phyloP scores from a whole-genome alignment of 1,140 invertebrate genomes.

The Formica selysi region DNA sequence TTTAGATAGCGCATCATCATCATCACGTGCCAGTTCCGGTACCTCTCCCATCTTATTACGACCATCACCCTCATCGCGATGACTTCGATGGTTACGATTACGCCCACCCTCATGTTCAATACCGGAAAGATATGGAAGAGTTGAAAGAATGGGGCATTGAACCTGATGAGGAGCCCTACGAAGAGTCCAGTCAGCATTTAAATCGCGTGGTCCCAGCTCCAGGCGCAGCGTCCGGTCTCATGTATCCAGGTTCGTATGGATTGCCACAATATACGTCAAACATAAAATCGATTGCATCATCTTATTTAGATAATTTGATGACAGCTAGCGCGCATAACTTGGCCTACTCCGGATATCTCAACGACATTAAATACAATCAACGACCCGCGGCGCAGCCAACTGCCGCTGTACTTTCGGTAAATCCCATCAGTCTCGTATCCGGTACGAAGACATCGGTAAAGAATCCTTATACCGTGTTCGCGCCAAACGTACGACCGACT shows the following conservation, averaged over 20 bases:
- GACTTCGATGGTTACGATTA: slow-evolving; percentile 83
- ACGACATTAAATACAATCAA: slow-evolving; percentile 74
- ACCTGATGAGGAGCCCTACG: slow-evolving; percentile 79
- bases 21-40: slow-evolving; percentile 87
- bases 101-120: slow-evolving; percentile 82
- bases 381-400: slow-evolving; percentile 36
- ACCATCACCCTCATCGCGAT: slow-evolving; percentile 78
- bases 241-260: slow-evolving; percentile 72
- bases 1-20: slow-evolving; percentile 87
- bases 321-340: slow-evolving; percentile 78
- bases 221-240: slow-evolving; percentile 32
- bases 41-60: slow-evolving; percentile 80
- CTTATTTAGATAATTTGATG: slow-evolving; percentile 71
- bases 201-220: slow-evolving; percentile 47
- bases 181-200: slow-evolving; percentile 67
- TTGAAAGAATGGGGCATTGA: slow-evolving; percentile 85
- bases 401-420: slow-evolving; percentile 1
- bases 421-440: neutral
- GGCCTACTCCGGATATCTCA: slow-evolving; percentile 81
- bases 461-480: slow-evolving; percentile 55
- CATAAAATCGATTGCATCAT: slow-evolving; percentile 48
- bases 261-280: slow-evolving; percentile 72
- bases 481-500: slow-evolving; percentile 30
- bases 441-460: slow-evolving; percentile 41
- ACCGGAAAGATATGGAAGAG: slow-evolving; percentile 85